These are phyloP conservation scores for Caenorhabditis latens DNA, from an alignment of 1,140 invertebrate genomes.

Conservation along the genomic window DNA sequence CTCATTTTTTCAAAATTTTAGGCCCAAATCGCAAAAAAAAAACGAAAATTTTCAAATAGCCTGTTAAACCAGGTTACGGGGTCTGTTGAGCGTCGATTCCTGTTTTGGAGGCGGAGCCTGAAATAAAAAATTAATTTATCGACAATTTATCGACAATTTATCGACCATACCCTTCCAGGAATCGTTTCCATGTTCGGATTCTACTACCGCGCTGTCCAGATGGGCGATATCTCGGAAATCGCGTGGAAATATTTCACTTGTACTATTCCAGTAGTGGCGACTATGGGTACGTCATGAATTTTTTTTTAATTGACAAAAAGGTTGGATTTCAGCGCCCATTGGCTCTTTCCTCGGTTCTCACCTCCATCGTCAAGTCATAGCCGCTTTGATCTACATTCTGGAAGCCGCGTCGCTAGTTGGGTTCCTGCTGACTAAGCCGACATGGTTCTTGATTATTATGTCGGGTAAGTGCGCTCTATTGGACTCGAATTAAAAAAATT, in stretches of 20 bases:
- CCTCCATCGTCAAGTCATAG: slow-evolving; percentile 70
- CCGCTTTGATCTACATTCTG: slow-evolving; percentile 67
- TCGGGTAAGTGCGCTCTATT: not conserved
- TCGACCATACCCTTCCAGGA: slow-evolving; percentile 23
- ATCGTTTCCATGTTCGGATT: slow-evolving; percentile 66
- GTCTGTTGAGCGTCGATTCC: no score
- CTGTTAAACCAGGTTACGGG: no score
- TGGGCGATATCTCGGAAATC: slow-evolving; percentile 57
- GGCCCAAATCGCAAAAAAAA: no score
- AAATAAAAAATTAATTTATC: no score
- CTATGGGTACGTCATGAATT: slow-evolving; percentile 42
- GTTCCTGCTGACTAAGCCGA: slow-evolving; percentile 57
- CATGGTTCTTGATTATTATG: not conserved
- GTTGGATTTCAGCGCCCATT: slow-evolving; percentile 53
- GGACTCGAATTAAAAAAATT: no score
- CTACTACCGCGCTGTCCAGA: slow-evolving; percentile 69
- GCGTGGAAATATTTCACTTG: slow-evolving; percentile 67
- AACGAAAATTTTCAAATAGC: no score
- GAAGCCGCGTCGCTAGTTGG: slow-evolving; percentile 66
- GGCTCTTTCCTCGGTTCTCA: slow-evolving; percentile 70
- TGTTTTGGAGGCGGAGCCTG: not conserved
- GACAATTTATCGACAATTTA: not conserved
- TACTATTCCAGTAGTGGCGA: slow-evolving; percentile 66
- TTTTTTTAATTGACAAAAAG: no score
- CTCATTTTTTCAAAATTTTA: no score